Evolutionary conservation across 2,113 vertebrate species (phyloP), one percentile per base, ranked within the genome.

Genomic region (Strigops habroptila): DNA sequence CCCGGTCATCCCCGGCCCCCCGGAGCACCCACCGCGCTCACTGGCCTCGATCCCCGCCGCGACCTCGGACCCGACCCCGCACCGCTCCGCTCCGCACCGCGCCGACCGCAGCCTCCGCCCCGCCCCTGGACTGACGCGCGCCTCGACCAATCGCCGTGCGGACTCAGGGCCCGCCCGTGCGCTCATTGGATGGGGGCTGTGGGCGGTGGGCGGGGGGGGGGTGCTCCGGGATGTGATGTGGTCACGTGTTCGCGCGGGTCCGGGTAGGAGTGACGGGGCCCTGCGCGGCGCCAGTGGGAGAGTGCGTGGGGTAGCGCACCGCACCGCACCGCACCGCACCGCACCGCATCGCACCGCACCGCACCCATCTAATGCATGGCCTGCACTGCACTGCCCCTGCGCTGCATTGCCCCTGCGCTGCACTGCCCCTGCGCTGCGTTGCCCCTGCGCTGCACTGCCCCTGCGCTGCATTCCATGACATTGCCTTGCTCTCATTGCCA

Each of bases 221-320:
- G 53, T 14, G 10, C 3, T 7, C 1, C 7, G 0, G 9, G 64
- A 6, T 9, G 59, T 69, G 93, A 86, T 3, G 39, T 2, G 3
- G 1, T 78, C 62, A 67, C 55, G 37, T 35, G 75, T 3, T 19
- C 16, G 60, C 3, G 31, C 43, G 10, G 9, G 55, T 9, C 3
- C 1, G 14, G 18, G n/a, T 0, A 4, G 33, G 0, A 10, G 1
- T 1, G 11, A 0, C 3, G 51, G 3, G 11, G 25, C 0, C 9
- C 8, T 18, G 27, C 5, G 59, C 52, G 35, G 19, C 3, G 41
- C 4, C 4, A 0, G 27, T 0, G 49, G 70, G 22, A 5, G 31
- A 1, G 31, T 3, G n/a, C 12, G 30, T 13, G 46, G 1, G 37
- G 3, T 10, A 5, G 12, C 31, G 46, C 16, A 19, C 18, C 13